phyloP scores from a whole-genome alignment of 2,113 vertebrate genomes.

The Calidris pygmaea region DNA sequence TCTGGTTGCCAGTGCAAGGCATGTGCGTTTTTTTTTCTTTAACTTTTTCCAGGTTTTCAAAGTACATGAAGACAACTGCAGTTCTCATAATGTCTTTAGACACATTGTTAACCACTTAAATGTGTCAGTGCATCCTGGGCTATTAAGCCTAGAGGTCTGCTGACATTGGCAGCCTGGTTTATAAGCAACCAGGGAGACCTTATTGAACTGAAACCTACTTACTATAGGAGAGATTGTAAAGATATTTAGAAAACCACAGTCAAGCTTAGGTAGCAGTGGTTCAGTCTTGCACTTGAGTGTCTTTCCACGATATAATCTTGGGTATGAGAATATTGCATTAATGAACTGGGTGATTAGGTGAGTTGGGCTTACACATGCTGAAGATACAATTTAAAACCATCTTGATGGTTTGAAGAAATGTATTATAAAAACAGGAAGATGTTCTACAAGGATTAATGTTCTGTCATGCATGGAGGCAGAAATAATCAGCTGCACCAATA shows the following conservation, averaged over 20 bases:
- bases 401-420: not conserved
- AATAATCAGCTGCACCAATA: not conserved
- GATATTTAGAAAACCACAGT: not conserved
- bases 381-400: not conserved
- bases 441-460: not conserved
- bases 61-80: not conserved
- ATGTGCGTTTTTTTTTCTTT: not conserved
- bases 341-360: not conserved
- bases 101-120: not conserved
- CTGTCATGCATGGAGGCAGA: not conserved
- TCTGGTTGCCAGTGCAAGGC: not conserved
- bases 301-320: not conserved
- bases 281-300: not conserved
- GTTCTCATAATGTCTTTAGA: not conserved
- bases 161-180: not conserved
- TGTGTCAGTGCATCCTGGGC: not conserved
- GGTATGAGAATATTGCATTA: not conserved
- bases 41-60: not conserved
- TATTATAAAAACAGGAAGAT: not conserved
- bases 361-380: not conserved
- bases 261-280: not conserved
- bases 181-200: not conserved
- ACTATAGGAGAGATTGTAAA: not conserved
- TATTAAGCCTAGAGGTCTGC: not conserved
- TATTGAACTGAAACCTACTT: not conserved